Conservation (phyloP, 2,113 vertebrate species). For the Perca fluviatilis region DNA sequence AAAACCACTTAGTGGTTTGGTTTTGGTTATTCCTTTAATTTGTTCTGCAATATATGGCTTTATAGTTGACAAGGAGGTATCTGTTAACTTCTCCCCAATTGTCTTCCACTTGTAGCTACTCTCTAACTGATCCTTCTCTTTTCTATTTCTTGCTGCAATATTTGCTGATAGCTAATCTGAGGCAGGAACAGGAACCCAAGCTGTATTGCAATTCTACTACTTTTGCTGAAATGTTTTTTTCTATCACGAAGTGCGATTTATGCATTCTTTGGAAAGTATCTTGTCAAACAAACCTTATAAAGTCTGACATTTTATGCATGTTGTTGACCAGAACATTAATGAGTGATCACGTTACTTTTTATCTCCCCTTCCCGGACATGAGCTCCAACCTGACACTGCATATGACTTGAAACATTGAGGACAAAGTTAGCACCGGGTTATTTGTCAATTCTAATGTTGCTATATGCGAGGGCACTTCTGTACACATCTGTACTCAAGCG, state of each 20-base stretch:
- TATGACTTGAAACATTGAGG: constrained; percentile 38
- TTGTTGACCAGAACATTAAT: constrained; percentile 39
- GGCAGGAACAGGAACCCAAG: no score
- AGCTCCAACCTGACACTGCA: constrained; percentile 44
- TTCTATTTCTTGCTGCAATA: not conserved
- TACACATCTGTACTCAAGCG: not conserved
- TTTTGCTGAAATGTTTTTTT: not conserved
- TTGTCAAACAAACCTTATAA: constrained; percentile 7
- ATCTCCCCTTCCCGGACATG: constrained; percentile 34
- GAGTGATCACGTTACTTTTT: constrained; percentile 43
- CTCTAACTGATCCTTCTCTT: not conserved
- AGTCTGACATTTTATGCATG: not conserved
- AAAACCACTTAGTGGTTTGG: not conserved
- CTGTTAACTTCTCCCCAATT: no score
- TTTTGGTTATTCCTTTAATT: not conserved
- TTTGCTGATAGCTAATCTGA: not conserved
- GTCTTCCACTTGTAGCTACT: not conserved
- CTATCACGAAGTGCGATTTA: not conserved
- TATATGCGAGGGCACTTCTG: constrained; percentile 1
- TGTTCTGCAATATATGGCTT: not conserved
- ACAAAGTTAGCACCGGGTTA: constrained; percentile 38
- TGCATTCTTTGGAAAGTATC: not conserved
- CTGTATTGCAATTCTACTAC: no score
- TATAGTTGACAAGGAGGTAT: not conserved
- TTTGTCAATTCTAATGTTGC: constrained; percentile 59